Evolutionary conservation across 2,113 vertebrate genomes (phyloP), one percentile per base, ranked within the genome.

Genomic region (Eleginops maclovinus): DNA sequence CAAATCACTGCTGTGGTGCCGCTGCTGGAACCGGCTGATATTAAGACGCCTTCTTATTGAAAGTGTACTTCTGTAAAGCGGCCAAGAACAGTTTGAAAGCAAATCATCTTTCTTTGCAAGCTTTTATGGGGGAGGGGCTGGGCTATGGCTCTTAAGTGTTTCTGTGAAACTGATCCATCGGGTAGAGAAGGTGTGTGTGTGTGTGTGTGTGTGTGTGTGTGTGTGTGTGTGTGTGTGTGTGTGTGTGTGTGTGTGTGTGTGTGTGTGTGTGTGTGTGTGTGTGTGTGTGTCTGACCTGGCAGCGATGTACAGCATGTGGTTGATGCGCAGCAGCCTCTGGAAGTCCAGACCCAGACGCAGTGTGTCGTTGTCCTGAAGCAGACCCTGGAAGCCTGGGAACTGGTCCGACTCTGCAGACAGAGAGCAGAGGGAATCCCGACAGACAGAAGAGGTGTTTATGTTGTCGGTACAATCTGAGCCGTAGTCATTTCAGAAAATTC

Each of bases 251-350:
- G 60, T 62, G 60, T 10, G 41, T 24, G 41, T 16, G 46, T 65
- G 49, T 21, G 26, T 66, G 26, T 28, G 62, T 14, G 11, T 26
- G 22, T 16, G 51, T 9, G 24, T 60, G 61, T 21, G 15, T 24
- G 50, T 43, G 65, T 22, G 28, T 2, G 31, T 0, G 16, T 8
- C 16, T 1, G 9, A 98, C 96, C 97, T 95, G n/a, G 96, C 96
- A 0, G 96, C 94, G 6, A 98, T 93, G 64, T 96, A 95, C 22
- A 98, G 88, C 36, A 96, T 94, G 65, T 94, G 92, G 88, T 97
- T 96, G 86, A 98, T 92, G 26, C 92, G 90, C 51, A 96, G 78
- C 95, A 97, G 94, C 46, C 78, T 92, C 93, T 98, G 97, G 74
- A 96, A 96, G 92, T 95, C 96, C 47, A 97, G 92, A 15, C 96